A percentile compares a stretch with the other conserved stretches of the same genome.
phyloP scores from a whole-genome alignment of 2,888 invertebrate genomes.

The Laspeyria flexula region DNA sequence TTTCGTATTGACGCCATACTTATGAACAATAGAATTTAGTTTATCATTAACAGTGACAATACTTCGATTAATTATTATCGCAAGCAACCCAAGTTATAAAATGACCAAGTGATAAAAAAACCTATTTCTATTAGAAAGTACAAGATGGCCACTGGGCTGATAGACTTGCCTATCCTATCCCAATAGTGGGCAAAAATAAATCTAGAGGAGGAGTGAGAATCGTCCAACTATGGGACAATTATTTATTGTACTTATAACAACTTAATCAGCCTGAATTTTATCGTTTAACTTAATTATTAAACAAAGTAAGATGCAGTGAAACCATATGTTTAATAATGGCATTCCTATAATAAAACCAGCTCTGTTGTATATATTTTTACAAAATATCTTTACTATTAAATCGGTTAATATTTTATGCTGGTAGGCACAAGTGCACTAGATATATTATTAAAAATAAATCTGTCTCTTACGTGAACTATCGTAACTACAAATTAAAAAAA shows the following conservation, averaged over 20 bases:
- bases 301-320: neutral
- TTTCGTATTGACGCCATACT: slow-evolving; percentile 15
- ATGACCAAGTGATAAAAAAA: neutral
- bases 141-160: neutral
- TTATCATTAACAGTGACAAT: slow-evolving; percentile 11
- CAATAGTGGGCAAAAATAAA: neutral
- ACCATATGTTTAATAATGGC: neutral
- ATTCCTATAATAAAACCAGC: neutral
- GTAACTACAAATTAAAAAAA: too few species aligned
- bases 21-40: slow-evolving; percentile 19
- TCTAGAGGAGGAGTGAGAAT: neutral
- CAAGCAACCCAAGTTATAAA: neutral
- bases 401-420: too few species aligned
- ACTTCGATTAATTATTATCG: neutral
- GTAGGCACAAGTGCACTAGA: too few species aligned
- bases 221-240: too few species aligned
- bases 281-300: too few species aligned
- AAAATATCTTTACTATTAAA: too few species aligned
- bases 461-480: too few species aligned
- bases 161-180: too few species aligned
- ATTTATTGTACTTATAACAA: too few species aligned
- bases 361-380: too few species aligned
- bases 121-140: neutral
- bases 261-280: too few species aligned
- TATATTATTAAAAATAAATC: too few species aligned